Evolutionary conservation across 2,113 vertebrate species (phyloP).

Genomic region (Poeciliopsis occidentalis): DNA sequence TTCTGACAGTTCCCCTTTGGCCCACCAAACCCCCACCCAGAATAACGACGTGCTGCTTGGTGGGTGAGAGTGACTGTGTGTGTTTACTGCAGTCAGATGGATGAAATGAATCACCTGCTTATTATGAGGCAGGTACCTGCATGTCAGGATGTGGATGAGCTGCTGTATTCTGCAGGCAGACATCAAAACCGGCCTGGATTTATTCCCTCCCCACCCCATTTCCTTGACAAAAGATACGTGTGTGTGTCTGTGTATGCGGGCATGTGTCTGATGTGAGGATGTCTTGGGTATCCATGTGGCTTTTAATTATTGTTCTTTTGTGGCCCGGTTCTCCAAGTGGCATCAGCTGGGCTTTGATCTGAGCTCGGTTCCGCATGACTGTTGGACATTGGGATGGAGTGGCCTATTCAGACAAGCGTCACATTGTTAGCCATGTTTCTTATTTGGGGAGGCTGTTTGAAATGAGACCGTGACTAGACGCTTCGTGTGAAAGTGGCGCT

Average conservation of each 20-base stretch:
- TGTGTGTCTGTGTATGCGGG: neutral
- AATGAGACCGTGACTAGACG: slow-evolving; percentile 55
- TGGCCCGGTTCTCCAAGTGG: slow-evolving; percentile 54
- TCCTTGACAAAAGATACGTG: slow-evolving; percentile 25
- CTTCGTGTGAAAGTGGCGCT: slow-evolving; percentile 34
- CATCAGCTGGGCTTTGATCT: slow-evolving; percentile 71
- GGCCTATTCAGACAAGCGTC: slow-evolving; percentile 66
- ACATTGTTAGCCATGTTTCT: slow-evolving; percentile 59
- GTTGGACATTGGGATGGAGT: slow-evolving; percentile 62
- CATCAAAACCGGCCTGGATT: slow-evolving; percentile 56
- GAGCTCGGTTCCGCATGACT: slow-evolving; percentile 66
- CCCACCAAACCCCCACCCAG: neutral
- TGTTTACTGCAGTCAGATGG: slow-evolving; percentile 37
- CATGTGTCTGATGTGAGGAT: slow-evolving; percentile 49
- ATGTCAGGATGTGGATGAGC: slow-evolving; percentile 2
- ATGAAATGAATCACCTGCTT: slow-evolving; percentile 21
- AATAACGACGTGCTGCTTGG: slow-evolving; percentile 20
- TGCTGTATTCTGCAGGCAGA: slow-evolving; percentile 50
- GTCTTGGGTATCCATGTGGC: slow-evolving; percentile 34
- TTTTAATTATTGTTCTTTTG: slow-evolving; percentile 70
- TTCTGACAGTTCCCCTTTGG: slow-evolving; percentile 30
- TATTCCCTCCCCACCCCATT: neutral
- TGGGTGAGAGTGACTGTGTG: slow-evolving; percentile 16
- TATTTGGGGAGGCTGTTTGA: slow-evolving; percentile 52
- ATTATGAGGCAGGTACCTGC: slow-evolving; percentile 18